Evolutionary conservation across 2,113 vertebrate genomes (phyloP), one percentile per base, ranked within the genome.

Genomic region (Corapipo altera): DNA sequence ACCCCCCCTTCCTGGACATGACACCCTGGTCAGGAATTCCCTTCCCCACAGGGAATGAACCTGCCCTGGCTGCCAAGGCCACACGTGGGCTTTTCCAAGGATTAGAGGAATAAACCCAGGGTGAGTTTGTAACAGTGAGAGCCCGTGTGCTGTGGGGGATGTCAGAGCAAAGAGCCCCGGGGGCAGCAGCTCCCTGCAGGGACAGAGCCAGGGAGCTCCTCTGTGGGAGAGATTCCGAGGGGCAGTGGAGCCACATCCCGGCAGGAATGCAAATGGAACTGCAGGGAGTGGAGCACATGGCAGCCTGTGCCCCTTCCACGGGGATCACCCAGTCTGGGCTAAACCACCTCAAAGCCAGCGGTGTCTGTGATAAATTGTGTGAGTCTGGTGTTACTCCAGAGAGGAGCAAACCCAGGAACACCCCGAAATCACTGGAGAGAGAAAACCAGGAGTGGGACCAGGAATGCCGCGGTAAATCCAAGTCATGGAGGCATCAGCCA

Each of bases 401-500:
- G 9, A 33, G 46, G 12, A 55, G 12, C 1, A 30, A 71, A 27
- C 24, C 35, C 52, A 20, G 20, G 27, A 78, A 39, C 5, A 1
- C 9, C 17, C 13, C 3, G 5, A 46, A 69, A 21, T 16, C 0
- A 1, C 58, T 15, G 59, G 9, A 48, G 70, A 77, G 39, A 27
- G 46, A 32, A n/a, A 54, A 30, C 0, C 83, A 14, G 72, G 17
- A 32, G 10, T 9, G 74, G 3, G 41, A 8, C 58, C 15, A 35
- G 74, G 48, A 79, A n/a, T 30, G 54, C 37, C 15, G 46, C 62
- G 22, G 16, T 5, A 17, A 24, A 61, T 20, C 17, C 9, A 12
- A 1, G 9, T 6, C 57, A 48, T 0, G 1, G 33, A 30, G 48
- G 16, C 1, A 27, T 6, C 0, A 0, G 48, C 19, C 3, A 0